Conservation (phyloP, 2,888 invertebrate genomes). For the Folsomia candida region DNA sequence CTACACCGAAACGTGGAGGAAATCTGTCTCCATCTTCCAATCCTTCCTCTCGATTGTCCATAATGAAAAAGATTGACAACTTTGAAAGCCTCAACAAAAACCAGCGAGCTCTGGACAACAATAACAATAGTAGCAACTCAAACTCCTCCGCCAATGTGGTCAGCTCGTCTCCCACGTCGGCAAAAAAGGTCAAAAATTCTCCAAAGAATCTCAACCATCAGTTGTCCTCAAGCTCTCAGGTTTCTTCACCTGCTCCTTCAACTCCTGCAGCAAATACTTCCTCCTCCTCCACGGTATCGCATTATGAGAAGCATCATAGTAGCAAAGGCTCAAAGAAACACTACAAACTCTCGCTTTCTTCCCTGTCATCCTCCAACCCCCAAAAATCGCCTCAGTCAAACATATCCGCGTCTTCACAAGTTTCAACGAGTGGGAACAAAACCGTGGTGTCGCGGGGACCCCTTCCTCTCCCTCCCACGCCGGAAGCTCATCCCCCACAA, state of each 20-base stretch:
- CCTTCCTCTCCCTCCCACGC: too few species aligned
- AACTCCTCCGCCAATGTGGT: too few species aligned
- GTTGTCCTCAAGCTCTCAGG: background rate
- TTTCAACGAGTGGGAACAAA: constrained; percentile 6
- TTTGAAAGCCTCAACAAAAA: constrained; percentile 50
- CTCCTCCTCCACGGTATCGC: background rate
- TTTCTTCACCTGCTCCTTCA: background rate
- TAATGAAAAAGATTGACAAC: constrained; percentile 48
- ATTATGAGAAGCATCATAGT: background rate
- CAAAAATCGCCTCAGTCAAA: background rate
- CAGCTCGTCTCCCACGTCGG: background rate
- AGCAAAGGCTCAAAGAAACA: background rate
- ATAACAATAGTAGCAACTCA: constrained; percentile 41
- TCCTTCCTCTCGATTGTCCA: constrained; percentile 1
- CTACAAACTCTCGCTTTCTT: background rate
- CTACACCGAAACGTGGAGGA: constrained; percentile 43
- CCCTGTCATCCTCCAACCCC: background rate
- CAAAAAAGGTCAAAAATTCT: background rate
- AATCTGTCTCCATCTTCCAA: too few species aligned
- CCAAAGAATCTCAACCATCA: background rate
- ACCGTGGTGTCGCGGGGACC: background rate
- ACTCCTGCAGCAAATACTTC: background rate
- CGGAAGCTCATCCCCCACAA: too few species aligned
- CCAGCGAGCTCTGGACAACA: constrained; percentile 40
- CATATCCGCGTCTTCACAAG: background rate